Conservation (phyloP, 2,888 invertebrate species). For the Cantharis lateralis region DNA sequence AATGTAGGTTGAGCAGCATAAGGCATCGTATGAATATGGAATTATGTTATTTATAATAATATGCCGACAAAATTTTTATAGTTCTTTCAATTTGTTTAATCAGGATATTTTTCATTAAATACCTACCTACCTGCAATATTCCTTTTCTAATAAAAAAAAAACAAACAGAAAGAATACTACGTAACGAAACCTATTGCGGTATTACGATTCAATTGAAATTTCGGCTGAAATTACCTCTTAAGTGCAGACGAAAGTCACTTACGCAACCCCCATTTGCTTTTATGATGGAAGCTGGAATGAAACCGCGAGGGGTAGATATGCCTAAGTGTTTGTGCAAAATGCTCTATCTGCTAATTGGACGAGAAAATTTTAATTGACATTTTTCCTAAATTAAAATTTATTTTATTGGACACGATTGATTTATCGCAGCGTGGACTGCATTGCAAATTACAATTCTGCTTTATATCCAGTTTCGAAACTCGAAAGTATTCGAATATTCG, state of each 20-base stretch:
- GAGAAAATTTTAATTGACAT: neutral
- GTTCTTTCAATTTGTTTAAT: neutral
- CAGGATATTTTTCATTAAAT: no score
- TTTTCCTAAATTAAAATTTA: neutral
- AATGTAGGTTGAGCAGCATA: conserved; percentile 18
- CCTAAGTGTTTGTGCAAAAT: neutral
- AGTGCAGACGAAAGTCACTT: neutral
- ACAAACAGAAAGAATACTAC: no score
- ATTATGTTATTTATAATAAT: neutral
- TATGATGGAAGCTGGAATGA: neutral
- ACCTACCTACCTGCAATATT: no score
- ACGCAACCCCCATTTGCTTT: neutral
- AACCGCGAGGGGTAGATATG: neutral
- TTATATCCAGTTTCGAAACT: neutral
- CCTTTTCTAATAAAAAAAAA: no score
- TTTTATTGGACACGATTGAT: neutral
- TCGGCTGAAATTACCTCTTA: neutral
- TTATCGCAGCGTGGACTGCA: neutral
- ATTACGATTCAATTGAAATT: neutral
- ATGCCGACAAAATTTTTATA: neutral
- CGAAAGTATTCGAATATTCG: neutral
- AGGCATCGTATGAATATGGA: neutral
- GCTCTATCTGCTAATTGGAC: neutral
- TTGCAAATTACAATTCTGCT: neutral
- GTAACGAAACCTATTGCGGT: no score